phyloP scores from a whole-genome alignment of 2,888 invertebrate genomes.

The Drosophila flavopinicola region DNA sequence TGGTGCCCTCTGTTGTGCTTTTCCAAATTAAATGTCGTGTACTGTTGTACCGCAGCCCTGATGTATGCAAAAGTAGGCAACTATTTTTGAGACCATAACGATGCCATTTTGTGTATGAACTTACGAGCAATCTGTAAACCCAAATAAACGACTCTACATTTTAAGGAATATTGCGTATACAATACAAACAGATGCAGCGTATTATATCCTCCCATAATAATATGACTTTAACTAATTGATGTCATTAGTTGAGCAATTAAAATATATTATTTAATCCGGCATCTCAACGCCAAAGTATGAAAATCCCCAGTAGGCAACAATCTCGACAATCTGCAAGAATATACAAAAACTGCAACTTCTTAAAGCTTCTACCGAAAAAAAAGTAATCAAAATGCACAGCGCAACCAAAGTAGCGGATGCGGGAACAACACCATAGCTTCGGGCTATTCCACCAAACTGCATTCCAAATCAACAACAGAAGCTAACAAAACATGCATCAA shows the following conservation, averaged over 20 bases:
- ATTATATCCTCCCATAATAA: no score
- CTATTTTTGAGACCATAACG: slow-evolving; percentile 27
- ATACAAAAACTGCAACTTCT: slow-evolving; percentile 14
- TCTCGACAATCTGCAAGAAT: slow-evolving; percentile 16
- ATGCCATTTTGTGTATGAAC: slow-evolving; percentile 27
- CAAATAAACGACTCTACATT: no score
- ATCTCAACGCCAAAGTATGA: neutral
- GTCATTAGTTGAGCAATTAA: neutral
- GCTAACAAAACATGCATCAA: slow-evolving; percentile 78
- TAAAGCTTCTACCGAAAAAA: slow-evolving; percentile 49
- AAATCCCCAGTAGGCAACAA: slow-evolving; percentile 7
- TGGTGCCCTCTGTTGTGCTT: slow-evolving; percentile 48
- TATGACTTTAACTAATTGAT: no score
- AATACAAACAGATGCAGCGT: no score
- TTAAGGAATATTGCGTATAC: no score
- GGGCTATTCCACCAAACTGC: slow-evolving; percentile 71
- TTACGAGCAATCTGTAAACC: neutral
- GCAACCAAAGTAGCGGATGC: slow-evolving; percentile 53
- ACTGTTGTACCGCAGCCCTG: slow-evolving; percentile 51
- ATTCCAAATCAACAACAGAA: slow-evolving; percentile 80
- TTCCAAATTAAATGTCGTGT: slow-evolving; percentile 73
- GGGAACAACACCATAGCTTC: slow-evolving; percentile 52
- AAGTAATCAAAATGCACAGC: slow-evolving; percentile 70
- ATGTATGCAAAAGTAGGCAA: slow-evolving; percentile 67
- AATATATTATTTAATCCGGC: neutral